A percentile compares a stretch with the other conserved stretches of the same genome.
Conservation (phyloP, 2,797 vertebrate species). For the Cirrhinus mrigala region DNA sequence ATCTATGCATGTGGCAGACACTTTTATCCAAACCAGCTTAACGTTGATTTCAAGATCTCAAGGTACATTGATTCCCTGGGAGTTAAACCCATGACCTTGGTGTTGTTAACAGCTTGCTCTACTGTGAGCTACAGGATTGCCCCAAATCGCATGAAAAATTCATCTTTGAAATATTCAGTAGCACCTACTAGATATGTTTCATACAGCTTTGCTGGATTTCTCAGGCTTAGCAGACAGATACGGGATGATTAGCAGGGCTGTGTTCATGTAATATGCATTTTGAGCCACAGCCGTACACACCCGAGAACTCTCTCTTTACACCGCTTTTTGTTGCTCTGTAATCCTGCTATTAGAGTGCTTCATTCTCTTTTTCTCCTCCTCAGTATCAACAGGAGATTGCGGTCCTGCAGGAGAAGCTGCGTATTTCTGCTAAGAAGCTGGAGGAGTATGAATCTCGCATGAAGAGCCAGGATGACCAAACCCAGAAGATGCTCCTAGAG, state of each 20-base stretch:
- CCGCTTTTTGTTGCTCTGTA: conserved; percentile 17
- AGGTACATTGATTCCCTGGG: too few relatives aligned
- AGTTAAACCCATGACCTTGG: background rate
- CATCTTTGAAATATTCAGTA: background rate
- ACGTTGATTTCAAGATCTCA: background rate
- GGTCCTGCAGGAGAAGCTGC: conserved; percentile 89
- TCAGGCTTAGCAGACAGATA: conserved; percentile 5
- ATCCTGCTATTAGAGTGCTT: conserved; percentile 21
- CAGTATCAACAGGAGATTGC: conserved; percentile 94
- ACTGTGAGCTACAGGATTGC: background rate
- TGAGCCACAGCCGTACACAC: background rate
- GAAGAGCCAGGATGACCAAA: conserved; percentile 92
- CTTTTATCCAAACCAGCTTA: too few relatives aligned
- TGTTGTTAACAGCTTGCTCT: background rate
- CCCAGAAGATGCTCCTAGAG: conserved; percentile 92
- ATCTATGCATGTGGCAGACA: background rate
- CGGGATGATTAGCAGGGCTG: conserved; percentile 1
- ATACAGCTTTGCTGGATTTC: conserved; percentile 23
- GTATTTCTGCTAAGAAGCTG: conserved; percentile 83
- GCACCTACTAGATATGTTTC: background rate
- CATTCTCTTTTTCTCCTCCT: conserved; percentile 8
- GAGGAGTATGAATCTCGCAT: conserved; percentile 91
- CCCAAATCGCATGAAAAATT: background rate
- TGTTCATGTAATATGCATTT: conserved; percentile 21
- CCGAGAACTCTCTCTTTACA: conserved; percentile 20